These are phyloP conservation scores for Tachysurus fulvidraco DNA, from an alignment of 2,113 vertebrate species.

Conservation along the genomic window DNA sequence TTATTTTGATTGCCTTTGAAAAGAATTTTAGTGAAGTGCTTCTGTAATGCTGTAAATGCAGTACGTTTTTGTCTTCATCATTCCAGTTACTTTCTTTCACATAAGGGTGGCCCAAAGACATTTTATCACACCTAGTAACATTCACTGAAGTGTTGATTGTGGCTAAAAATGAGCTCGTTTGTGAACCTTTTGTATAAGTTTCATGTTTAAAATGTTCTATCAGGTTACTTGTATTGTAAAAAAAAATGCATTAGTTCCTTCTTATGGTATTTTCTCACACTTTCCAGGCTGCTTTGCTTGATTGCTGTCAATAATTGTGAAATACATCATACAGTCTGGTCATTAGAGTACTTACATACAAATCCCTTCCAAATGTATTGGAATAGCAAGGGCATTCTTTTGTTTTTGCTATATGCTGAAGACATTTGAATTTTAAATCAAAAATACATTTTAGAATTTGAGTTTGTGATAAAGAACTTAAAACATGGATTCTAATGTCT, in stretches of 20 bases:
- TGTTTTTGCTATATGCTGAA: background rate
- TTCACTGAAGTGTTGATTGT: background rate
- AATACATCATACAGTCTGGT: background rate
- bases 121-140: background rate
- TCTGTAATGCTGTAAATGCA: background rate
- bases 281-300: background rate
- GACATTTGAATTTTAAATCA: background rate
- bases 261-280: background rate
- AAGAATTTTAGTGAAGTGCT: background rate
- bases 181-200: background rate
- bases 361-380: background rate
- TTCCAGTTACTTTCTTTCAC: background rate
- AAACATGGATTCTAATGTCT: background rate
- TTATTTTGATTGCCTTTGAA: background rate
- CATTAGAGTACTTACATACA: background rate
- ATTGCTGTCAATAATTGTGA: background rate
- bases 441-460: too few species aligned
- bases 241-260: background rate
- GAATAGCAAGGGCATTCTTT: background rate
- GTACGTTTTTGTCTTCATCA: background rate
- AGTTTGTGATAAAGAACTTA: background rate
- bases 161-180: background rate
- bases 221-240: background rate
- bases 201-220: background rate
- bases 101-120: background rate